These are phyloP conservation scores for Bujurquina vittata DNA, from an alignment of 2,113 vertebrate genomes.

Conservation along the genomic window DNA sequence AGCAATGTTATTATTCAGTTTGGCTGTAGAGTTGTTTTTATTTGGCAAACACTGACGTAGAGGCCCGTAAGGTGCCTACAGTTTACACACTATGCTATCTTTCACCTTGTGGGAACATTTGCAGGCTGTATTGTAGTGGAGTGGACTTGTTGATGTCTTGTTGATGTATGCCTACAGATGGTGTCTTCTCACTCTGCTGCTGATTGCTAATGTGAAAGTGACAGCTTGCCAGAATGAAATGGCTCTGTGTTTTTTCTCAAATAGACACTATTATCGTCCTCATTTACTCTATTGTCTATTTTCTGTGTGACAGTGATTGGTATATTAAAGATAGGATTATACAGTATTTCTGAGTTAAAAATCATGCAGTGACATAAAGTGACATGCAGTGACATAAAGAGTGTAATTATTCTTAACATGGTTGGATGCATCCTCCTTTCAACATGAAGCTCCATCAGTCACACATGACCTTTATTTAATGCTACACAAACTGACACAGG, in stretches of 20 bases:
- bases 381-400: background rate
- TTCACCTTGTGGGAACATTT: slow-evolving; percentile 15
- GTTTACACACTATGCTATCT: slow-evolving; percentile 12
- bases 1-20: background rate
- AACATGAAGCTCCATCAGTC: background rate
- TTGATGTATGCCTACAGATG: slow-evolving; percentile 71
- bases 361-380: background rate
- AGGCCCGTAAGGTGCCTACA: background rate
- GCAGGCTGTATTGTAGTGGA: slow-evolving; percentile 6
- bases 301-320: slow-evolving; percentile 10
- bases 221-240: slow-evolving; percentile 54
- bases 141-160: slow-evolving; percentile 63
- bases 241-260: slow-evolving; percentile 39
- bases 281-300: slow-evolving; percentile 32
- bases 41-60: background rate
- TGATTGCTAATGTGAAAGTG: slow-evolving; percentile 66
- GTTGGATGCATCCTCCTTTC: background rate
- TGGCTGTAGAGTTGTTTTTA: slow-evolving; percentile 1
- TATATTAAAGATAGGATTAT: slow-evolving; percentile 3
- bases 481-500: background rate
- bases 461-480: background rate
- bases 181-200: slow-evolving; percentile 59
- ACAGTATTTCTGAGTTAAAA: slow-evolving; percentile 4
- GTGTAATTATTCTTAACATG: background rate
- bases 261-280: slow-evolving; percentile 46